These are phyloP conservation scores for Liodrosophila aerea DNA, from an alignment of 2,888 invertebrate genomes.

Conservation along the genomic window DNA sequence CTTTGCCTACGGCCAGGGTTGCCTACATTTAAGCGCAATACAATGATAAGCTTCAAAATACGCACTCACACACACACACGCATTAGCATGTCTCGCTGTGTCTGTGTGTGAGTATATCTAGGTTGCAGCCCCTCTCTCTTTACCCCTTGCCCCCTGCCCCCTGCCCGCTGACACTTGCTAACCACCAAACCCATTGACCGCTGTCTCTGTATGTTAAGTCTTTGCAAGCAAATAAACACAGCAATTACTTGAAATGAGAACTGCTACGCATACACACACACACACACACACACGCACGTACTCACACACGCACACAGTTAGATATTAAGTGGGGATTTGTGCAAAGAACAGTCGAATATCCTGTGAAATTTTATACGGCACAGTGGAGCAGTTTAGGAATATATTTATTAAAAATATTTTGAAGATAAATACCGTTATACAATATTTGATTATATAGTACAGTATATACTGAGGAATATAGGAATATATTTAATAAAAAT, in stretches of 20 bases:
- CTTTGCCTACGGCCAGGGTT: constrained; percentile 24
- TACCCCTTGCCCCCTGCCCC: no score
- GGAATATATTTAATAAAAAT: no score
- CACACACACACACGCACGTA: constrained; percentile 1
- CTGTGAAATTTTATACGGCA: constrained; percentile 18
- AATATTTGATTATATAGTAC: no score
- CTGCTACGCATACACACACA: constrained; percentile 19
- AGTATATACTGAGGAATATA: no score
- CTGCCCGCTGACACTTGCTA: constrained; percentile 5
- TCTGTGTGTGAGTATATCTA: constrained; percentile 3
- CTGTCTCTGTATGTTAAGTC: constrained; percentile 12
- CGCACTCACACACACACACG: no score
- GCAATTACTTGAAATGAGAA: constrained; percentile 47
- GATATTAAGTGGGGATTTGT: neutral
- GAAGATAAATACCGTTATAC: no score
- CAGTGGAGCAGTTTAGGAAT: neutral
- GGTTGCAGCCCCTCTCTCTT: constrained; percentile 1
- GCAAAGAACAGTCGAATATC: constrained; percentile 13
- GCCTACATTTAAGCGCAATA: constrained; percentile 55
- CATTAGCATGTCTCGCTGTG: neutral
- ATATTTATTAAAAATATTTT: neutral
- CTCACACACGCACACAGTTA: neutral
- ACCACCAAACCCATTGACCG: no score
- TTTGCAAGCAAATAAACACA: constrained; percentile 46
- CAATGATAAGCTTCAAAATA: constrained; percentile 3